phyloP scores from a whole-genome alignment of 2,113 vertebrate species.

The Megatriorchis doriae region DNA sequence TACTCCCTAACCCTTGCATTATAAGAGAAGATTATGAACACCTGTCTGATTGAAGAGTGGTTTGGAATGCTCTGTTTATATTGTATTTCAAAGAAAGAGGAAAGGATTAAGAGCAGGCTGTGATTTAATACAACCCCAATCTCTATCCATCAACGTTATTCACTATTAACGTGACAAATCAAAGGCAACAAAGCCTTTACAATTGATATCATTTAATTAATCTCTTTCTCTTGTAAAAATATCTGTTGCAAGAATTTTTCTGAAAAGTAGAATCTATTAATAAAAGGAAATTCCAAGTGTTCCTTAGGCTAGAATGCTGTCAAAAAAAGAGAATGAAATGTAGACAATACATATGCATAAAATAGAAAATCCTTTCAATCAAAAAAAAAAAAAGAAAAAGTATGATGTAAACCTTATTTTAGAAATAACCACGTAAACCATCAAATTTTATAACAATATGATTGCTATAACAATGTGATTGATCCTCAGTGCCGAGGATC shows the following conservation, averaged over 20 bases:
- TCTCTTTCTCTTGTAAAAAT: constrained; percentile 6
- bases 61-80: constrained; percentile 7
- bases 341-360: background rate
- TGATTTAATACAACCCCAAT: background rate
- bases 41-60: background rate
- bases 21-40: background rate
- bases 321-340: background rate
- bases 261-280: background rate
- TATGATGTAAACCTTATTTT: background rate
- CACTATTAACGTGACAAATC: background rate
- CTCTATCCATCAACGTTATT: background rate
- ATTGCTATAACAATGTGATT: background rate
- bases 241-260: background rate
- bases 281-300: background rate
- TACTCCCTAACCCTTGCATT: background rate
- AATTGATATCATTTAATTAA: background rate
- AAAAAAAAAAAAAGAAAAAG: background rate
- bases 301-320: background rate
- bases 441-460: background rate
- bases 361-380: background rate
- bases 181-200: background rate
- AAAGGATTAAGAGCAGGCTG: background rate
- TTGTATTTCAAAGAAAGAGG: constrained; percentile 28
- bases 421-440: background rate
- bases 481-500: background rate